These are phyloP conservation scores for Diabrotica undecimpunctata DNA, from an alignment of 1,140 invertebrate species.

Conservation along the genomic window DNA sequence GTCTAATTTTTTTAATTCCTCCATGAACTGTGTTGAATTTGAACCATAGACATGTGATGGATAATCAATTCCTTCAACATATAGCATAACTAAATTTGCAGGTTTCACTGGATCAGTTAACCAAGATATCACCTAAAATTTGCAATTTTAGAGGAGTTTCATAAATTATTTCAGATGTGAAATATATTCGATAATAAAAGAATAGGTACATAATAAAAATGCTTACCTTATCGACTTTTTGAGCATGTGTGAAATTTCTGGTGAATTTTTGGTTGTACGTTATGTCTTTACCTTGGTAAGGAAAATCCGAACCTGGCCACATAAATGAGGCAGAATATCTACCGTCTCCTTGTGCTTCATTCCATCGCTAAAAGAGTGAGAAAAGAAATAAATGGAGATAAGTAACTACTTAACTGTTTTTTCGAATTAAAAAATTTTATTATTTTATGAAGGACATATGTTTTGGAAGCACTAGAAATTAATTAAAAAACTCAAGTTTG, in stretches of 20 bases:
- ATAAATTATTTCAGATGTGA: no score
- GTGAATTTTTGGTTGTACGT: slow-evolving; percentile 47
- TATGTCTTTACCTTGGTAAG: slow-evolving; percentile 49
- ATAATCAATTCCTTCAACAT: slow-evolving; percentile 70
- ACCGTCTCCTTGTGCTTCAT: slow-evolving; percentile 51
- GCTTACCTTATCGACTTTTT: slow-evolving; percentile 55
- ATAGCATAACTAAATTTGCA: slow-evolving; percentile 65
- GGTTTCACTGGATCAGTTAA: slow-evolving; percentile 54
- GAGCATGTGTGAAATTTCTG: slow-evolving; percentile 49
- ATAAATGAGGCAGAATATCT: slow-evolving; percentile 58
- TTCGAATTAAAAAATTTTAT: no score
- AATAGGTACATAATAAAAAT: no score
- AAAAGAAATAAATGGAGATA: no score
- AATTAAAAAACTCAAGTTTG: no score
- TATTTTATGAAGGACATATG: no score
- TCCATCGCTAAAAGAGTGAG: slow-evolving; percentile 48
- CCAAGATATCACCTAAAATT: slow-evolving; percentile 58
- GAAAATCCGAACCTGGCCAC: slow-evolving; percentile 57
- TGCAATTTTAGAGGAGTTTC: no score
- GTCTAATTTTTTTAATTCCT: slow-evolving; percentile 56
- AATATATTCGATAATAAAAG: no score
- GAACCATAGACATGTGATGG: slow-evolving; percentile 54
- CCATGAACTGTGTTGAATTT: slow-evolving; percentile 35
- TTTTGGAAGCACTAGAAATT: no score
- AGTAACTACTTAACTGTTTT: no score